These are phyloP conservation scores for Patella pellucida DNA, from an alignment of 2,888 invertebrate species.

Conservation along the genomic window DNA sequence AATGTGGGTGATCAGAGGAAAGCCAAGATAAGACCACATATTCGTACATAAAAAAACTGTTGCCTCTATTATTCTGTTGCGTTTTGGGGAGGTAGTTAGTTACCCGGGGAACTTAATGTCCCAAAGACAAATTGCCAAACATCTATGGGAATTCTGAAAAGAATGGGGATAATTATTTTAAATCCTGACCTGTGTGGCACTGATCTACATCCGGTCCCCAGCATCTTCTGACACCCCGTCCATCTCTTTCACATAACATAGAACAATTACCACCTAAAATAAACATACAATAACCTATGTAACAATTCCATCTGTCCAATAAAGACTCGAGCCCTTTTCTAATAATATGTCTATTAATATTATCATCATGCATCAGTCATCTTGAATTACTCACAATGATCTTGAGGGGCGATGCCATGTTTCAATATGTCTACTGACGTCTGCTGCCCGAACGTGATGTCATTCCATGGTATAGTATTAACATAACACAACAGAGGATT, in stretches of 20 bases:
- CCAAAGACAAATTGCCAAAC: neutral
- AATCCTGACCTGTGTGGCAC: neutral
- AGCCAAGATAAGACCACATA: too few species aligned
- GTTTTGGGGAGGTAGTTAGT: too few species aligned
- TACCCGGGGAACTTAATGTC: too few species aligned
- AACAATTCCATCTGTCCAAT: too few species aligned
- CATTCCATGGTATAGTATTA: slow-evolving; percentile 91
- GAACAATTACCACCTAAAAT: too few species aligned
- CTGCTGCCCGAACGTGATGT: neutral
- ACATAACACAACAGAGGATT: slow-evolving; percentile 95
- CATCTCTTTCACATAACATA: too few species aligned
- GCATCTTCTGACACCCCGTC: neutral
- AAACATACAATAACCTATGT: too few species aligned
- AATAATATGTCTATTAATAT: neutral
- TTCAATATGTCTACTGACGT: neutral
- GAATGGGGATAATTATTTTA: neutral
- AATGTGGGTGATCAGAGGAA: too few species aligned
- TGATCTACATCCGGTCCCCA: slow-evolving; percentile 9
- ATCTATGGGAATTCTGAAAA: too few species aligned
- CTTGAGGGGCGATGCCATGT: neutral
- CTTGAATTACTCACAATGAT: neutral
- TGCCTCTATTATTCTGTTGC: too few species aligned
- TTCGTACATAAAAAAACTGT: too few species aligned
- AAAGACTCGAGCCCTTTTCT: too few species aligned
- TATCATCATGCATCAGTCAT: neutral